Base-by-base conservation (phyloP, 2,888 invertebrate genomes). In the Matsumyia berberina region DNA sequence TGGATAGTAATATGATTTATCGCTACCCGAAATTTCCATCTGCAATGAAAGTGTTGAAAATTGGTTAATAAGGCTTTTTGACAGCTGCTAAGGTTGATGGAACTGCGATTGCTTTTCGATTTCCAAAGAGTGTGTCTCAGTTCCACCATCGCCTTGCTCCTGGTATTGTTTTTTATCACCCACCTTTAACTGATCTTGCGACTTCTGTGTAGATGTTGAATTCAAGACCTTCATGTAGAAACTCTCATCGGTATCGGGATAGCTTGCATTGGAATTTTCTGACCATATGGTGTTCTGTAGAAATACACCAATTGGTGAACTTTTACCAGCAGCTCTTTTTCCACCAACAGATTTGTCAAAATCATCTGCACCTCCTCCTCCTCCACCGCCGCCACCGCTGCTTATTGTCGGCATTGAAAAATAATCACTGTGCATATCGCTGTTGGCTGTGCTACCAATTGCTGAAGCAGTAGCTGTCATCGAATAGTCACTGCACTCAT, bases 241-340 rank as follows among this genome's bases (percentile, higher is more conserved):
- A 77, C 89, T 89, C 46, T 89, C 89, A 82, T 88, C 87, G 31
- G 91, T 90, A 49, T 90, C 89, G 24, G 88, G 88, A 44, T 87
- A 87, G 70, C 87, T 87, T 12, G 74, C 69, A 29, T 86, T 83
- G 2, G 87, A 83, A 81, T 88, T 88, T 81, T 92, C 90, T 9
- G 93, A 93, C 93, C 93, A 93, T 88, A 93, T 93, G 7, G 93
- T 93, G 88, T 92, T 92, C 51, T 92, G 92, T 72, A 93, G 91
- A 87, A 93, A 93, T 33, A 93, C 92, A 67, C 93, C 93, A 85
- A 88, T 83, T 31, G 89, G 88, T n/a, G 88, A 88, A 60, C 73
- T 73, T 53, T 85, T 85, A 39, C 77, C 86, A 11, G 80, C 83
- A 44, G 83, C 53, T 58, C 70, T 55, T 46, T 79, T 83, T 5